Evolutionary conservation across 2,888 invertebrate genomes (phyloP), one percentile per base, ranked within the genome.

Genomic region (Drosophila putrida): DNA sequence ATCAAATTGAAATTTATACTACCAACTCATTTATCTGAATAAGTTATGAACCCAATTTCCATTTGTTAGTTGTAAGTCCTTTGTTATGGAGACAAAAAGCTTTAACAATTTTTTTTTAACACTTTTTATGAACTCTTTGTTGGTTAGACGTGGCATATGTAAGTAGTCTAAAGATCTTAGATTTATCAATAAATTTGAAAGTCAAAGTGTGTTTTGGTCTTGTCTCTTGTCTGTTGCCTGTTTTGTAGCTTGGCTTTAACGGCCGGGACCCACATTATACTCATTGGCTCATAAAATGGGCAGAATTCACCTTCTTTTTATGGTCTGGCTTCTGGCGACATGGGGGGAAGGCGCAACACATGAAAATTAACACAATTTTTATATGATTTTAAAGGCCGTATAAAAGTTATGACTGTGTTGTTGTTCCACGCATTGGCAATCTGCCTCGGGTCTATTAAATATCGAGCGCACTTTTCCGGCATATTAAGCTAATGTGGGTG

Each of bases 341-440:
- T 46, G 47, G 15, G 20, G 20, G 38, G 41, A 72, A 58, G 50
- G 63, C 70, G 71, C 78, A 81, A 87, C 88, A 87, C 77, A 82
- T 82, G 87, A 82, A 84, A 87, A 84, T 84, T 84, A 87, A 84
- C 83, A 87, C 83, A 77, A 62, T 84, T 87, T 87, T 84, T 84
- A 84, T 84, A 78, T 57, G 88, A 84, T 84, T 87, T 87, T 88
- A 85, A 87, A 87, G 72, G 78, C 73, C 78, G 58, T 77, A 87
- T 87, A 84, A 81, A 83, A 79, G 87, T 83, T 87, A 83, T 75
- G 88, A 79, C 85, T 73, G 54, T 68, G 73, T 71, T 58, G 53
- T 46, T 43, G 13, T 13, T 31, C 33, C 44, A 57, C 38, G 50
- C 77, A 44, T 62, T 47, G 38, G 65, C 62, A 73, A 77, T 77